phyloP scores from a whole-genome alignment of 2,797 vertebrate genomes.

The Enteromius viviparus region DNA sequence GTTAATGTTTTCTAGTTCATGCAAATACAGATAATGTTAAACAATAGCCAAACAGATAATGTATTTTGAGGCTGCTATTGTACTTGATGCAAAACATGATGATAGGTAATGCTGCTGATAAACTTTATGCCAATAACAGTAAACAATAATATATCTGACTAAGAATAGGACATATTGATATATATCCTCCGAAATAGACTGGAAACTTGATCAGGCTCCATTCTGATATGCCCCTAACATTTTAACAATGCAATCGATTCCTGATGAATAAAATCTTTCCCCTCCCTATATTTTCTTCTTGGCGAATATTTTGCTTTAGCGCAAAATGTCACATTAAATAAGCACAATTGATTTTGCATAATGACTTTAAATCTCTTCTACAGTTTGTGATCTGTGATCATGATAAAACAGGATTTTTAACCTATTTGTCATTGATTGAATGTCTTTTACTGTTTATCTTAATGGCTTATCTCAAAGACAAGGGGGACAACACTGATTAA shows the following conservation, averaged over 20 bases:
- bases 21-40: background rate
- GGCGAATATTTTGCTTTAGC: background rate
- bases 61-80: background rate
- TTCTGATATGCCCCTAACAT: background rate
- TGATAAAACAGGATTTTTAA: slow-evolving; percentile 1
- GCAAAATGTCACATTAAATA: background rate
- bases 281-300: background rate
- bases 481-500: slow-evolving; percentile 39
- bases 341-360: background rate
- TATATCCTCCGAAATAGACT: background rate
- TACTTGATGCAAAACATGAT: slow-evolving; percentile 10
- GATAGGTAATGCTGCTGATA: background rate
- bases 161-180: background rate
- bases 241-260: background rate
- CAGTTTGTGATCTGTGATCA: background rate
- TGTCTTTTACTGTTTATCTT: slow-evolving; percentile 25
- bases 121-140: background rate
- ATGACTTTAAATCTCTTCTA: slow-evolving; percentile 2
- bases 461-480: slow-evolving; percentile 34
- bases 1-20: background rate
- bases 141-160: background rate
- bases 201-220: background rate
- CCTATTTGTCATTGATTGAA: slow-evolving; percentile 20
- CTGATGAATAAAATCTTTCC: slow-evolving; percentile 3
- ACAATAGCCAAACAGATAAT: background rate